These are phyloP conservation scores for Perizoma flavofasciatum DNA, from an alignment of 2,888 invertebrate genomes.

Conservation along the genomic window DNA sequence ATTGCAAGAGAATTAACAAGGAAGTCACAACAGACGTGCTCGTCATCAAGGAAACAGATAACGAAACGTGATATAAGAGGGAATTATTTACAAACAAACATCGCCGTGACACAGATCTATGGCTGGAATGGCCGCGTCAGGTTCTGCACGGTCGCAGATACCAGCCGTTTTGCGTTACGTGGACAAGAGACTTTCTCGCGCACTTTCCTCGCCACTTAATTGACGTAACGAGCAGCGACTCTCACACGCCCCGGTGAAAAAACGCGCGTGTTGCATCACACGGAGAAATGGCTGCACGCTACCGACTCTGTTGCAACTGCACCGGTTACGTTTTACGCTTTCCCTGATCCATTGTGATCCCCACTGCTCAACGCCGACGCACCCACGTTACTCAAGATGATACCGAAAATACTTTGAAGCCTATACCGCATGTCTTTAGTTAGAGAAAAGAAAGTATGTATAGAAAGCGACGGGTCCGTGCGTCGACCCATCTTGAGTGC, in stretches of 20 bases:
- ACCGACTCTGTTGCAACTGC: slow-evolving; percentile 74
- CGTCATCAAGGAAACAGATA: slow-evolving; percentile 46
- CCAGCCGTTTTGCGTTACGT: slow-evolving; percentile 61
- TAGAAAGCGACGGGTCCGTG: slow-evolving; percentile 77
- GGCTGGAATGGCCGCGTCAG: slow-evolving; percentile 48
- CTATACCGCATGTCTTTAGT: slow-evolving; percentile 47
- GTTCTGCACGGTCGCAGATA: slow-evolving; percentile 51
- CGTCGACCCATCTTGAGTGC: slow-evolving; percentile 76
- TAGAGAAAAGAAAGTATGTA: slow-evolving; percentile 80
- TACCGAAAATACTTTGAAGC: slow-evolving; percentile 56
- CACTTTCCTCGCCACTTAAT: slow-evolving; percentile 80
- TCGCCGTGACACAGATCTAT: slow-evolving; percentile 72
- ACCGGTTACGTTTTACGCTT: slow-evolving; percentile 71
- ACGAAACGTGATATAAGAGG: slow-evolving; percentile 56
- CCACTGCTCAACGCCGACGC: slow-evolving; percentile 41
- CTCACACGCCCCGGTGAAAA: slow-evolving; percentile 76
- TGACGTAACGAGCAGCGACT: slow-evolving; percentile 80
- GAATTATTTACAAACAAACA: slow-evolving; percentile 76
- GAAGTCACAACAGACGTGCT: slow-evolving; percentile 46
- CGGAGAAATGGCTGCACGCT: slow-evolving; percentile 80
- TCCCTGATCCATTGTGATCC: slow-evolving; percentile 72
- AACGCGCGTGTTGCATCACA: slow-evolving; percentile 78
- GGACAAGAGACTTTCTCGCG: slow-evolving; percentile 73
- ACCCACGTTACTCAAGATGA: slow-evolving; percentile 55
- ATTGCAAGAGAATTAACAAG: slow-evolving; percentile 23